Conservation (phyloP, 2,797 vertebrate genomes). For the Poeciliopsis paucimaculata region DNA sequence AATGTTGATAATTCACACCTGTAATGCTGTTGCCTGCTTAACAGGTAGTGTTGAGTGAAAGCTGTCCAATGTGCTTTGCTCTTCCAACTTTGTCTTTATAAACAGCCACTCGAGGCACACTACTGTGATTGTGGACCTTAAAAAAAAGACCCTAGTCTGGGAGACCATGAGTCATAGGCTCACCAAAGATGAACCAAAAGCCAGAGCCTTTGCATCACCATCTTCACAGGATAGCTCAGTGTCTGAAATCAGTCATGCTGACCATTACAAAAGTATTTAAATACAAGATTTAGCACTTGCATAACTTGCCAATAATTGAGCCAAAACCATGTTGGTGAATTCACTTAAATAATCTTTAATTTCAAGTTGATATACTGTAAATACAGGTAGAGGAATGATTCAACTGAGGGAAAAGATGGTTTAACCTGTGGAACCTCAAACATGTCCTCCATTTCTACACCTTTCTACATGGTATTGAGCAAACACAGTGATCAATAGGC, state of each 20-base stretch:
- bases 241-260: neutral
- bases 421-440: constrained; percentile 46
- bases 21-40: neutral
- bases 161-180: neutral
- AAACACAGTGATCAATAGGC: constrained; percentile 70
- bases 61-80: neutral
- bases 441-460: constrained; percentile 30
- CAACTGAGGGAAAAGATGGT: constrained; percentile 65
- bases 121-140: neutral
- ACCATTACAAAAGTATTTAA: neutral
- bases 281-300: too few species aligned
- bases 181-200: neutral
- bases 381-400: constrained; percentile 72
- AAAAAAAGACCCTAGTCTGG: neutral
- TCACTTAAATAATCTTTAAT: constrained; percentile 82
- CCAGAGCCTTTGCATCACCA: neutral
- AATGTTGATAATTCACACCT: neutral
- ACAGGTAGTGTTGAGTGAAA: neutral
- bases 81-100: neutral
- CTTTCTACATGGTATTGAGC: constrained; percentile 49
- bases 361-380: constrained; percentile 80
- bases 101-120: neutral
- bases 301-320: constrained; percentile 44
- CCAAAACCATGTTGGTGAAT: constrained; percentile 47
- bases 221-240: neutral